Conservation (phyloP, 1,140 invertebrate genomes). For the Euura saliciscinereae region DNA sequence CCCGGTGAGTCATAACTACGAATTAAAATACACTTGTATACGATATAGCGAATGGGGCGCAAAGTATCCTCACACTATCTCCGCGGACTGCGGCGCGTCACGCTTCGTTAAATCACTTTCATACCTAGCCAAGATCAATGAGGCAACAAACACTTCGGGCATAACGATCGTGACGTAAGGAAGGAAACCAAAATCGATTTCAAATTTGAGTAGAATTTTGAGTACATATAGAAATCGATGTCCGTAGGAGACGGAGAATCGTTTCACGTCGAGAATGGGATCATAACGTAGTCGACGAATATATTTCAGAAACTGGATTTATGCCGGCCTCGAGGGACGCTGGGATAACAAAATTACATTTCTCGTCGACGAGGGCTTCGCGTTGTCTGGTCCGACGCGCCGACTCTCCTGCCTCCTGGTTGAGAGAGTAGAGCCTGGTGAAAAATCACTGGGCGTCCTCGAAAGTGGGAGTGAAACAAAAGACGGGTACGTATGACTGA, state of each 20-base stretch:
- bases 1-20: no score
- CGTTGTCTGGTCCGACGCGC: background rate
- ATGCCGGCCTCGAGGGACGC: constrained; percentile 24
- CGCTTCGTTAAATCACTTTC: background rate
- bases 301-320: constrained; percentile 2
- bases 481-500: constrained; percentile 44
- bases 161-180: no score
- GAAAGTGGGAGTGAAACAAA: constrained; percentile 33
- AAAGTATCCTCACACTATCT: background rate
- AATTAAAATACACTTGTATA: background rate
- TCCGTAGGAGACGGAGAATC: no score
- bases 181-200: no score
- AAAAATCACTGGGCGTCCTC: constrained; percentile 49
- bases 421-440: constrained; percentile 26
- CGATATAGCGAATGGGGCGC: background rate
- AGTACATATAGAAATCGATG: no score
- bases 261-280: no score
- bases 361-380: constrained; percentile 36
- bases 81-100: background rate
- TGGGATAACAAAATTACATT: constrained; percentile 45
- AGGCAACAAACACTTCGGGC: background rate
- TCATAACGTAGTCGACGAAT: background rate
- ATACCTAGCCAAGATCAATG: background rate
- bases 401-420: background rate
- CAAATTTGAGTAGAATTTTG: no score